Evolutionary conservation across 2,113 vertebrate genomes (phyloP), one percentile per base, ranked within the genome.

Genomic region (Pelodiscus sinensis): DNA sequence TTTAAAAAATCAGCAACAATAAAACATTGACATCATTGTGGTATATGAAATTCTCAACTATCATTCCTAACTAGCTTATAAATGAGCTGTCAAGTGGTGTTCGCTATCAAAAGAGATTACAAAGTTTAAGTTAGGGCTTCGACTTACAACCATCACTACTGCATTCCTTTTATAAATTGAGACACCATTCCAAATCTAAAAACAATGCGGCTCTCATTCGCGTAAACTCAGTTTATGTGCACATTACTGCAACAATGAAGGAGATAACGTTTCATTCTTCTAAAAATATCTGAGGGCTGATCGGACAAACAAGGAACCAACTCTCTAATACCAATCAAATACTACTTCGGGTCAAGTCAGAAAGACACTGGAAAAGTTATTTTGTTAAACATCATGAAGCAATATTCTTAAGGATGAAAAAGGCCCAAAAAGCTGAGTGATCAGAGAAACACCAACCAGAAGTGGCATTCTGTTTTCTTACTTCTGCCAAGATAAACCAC

Each of bases 361-460:
- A 75, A 73, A 88, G 35, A 65, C 6, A 18, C 27, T 1, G 35
- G 7, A 7, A n/a, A 58, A 14, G 6, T 73, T 8, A 35, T 27
- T 27, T 51, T 79, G 10, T 9, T 84, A n/a, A 71, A 77, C 0
- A 0, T 35, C 25, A 4, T 25, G 60, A 13, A 31, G 16, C 7
- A n/a, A 19, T n/a, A 62, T 71, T 44, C 73, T 50, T 21, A 2
- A 85, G 62, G 19, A 24, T 73, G 18, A 35, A 71, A 65, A 0
- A 1, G 92, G 52, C 84, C 9, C 14, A 27, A 50, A 11, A 7
- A 77, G 38, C 73, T 50, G 73, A 8, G 73, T 77, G 73, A 15
- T 77, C 24, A 77, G 35, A 82, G 65, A 71, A 35, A 57, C 86
- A 75, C 35, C 84, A 52, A 78, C 21, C 19, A 75, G 83, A 60